phyloP scores from a whole-genome alignment of 2,888 invertebrate genomes.

The Morpho achilles region DNA sequence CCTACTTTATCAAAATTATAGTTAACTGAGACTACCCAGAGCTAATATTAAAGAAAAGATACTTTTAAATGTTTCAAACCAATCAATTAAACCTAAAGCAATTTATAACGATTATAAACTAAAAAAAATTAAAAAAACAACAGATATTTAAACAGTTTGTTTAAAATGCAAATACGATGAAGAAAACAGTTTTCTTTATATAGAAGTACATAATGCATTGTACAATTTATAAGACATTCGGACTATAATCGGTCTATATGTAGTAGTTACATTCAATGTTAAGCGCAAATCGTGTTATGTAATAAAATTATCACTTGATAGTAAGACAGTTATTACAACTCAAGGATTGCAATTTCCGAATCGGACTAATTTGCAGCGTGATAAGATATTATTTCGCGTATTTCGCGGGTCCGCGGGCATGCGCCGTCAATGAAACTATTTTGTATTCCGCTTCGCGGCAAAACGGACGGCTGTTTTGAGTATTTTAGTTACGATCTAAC shows the following conservation, averaged over 20 bases:
- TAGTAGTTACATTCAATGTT: constrained; percentile 6
- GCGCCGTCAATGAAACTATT: constrained; percentile 62
- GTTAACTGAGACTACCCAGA: no score
- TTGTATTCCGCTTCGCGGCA: constrained; percentile 47
- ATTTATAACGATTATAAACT: no score
- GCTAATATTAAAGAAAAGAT: no score
- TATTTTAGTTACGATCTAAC: constrained; percentile 56
- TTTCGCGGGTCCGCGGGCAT: constrained; percentile 35
- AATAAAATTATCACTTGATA: constrained; percentile 26
- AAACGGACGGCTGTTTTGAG: constrained; percentile 32
- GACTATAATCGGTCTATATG: background rate
- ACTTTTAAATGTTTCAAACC: no score
- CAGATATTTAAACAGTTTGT: no score
- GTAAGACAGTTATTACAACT: constrained; percentile 28
- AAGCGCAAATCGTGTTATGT: constrained; percentile 16
- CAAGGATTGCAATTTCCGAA: constrained; percentile 29
- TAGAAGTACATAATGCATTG: background rate
- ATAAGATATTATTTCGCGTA: constrained; percentile 40
- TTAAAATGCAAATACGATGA: no score
- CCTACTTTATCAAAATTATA: no score
- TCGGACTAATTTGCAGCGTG: constrained; percentile 31
- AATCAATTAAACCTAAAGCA: no score
- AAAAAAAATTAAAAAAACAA: no score
- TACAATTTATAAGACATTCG: background rate
- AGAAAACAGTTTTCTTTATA: no score